Evolutionary conservation across 2,797 vertebrate species (phyloP).

Genomic region (Antrozous pallidus): DNA sequence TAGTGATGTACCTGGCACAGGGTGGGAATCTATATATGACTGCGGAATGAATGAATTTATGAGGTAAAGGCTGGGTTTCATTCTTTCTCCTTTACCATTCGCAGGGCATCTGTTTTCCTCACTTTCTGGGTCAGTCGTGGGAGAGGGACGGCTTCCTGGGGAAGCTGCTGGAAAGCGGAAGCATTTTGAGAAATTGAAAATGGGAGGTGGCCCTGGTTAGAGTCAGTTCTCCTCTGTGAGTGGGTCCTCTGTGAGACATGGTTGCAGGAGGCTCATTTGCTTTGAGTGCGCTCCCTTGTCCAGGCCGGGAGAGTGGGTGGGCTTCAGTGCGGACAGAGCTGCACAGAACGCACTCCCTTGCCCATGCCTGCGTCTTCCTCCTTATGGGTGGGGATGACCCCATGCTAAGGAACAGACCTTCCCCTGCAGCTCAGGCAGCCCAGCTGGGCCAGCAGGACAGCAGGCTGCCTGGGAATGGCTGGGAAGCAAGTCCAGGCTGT

Average conservation of each 20-base stretch:
- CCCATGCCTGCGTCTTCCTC: neutral
- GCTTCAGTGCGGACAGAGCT: neutral
- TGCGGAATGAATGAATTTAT: neutral
- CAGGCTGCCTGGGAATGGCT: slow-evolving; percentile 73
- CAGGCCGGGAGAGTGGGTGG: neutral
- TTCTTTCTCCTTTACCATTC: neutral
- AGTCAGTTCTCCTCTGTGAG: neutral
- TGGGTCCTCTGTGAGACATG: neutral
- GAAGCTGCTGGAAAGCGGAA: neutral
- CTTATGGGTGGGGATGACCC: neutral
- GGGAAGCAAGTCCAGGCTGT: slow-evolving; percentile 55
- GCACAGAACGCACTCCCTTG: neutral
- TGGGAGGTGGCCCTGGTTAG: neutral
- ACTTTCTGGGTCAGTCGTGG: neutral
- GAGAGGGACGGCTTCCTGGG: neutral
- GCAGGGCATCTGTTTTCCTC: neutral
- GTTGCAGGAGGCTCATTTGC: neutral
- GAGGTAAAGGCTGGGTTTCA: fast-evolving
- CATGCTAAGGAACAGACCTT: neutral
- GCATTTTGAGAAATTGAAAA: neutral
- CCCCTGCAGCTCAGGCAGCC: slow-evolving; percentile 13
- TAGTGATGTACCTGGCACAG: neutral
- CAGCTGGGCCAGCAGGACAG: slow-evolving; percentile 38
- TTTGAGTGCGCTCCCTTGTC: neutral
- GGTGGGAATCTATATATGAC: neutral